Evolutionary conservation across 2,113 vertebrate species (phyloP).

Genomic region (Mystacornis crossleyi): DNA sequence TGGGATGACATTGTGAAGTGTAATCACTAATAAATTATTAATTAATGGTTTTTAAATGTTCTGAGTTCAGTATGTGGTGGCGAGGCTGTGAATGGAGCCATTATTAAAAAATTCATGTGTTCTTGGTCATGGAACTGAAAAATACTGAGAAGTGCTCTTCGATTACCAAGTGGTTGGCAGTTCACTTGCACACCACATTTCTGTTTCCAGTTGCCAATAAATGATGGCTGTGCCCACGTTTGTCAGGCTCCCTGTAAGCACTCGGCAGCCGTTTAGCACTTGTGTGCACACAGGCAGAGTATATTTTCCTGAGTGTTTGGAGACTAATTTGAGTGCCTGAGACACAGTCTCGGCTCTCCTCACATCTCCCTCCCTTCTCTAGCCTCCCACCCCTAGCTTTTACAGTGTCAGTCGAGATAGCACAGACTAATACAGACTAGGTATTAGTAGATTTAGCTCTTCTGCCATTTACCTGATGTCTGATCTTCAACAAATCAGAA

Average conservation of each 20-base stretch:
- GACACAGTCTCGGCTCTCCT: not conserved
- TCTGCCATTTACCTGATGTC: not conserved
- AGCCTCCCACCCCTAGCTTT: not conserved
- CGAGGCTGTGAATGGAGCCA: not conserved
- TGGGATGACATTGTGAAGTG: not conserved
- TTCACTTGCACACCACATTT: not conserved
- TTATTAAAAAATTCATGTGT: conserved; percentile 53
- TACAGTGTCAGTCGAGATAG: not conserved
- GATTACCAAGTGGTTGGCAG: not conserved
- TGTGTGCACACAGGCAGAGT: not conserved
- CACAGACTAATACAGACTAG: not conserved
- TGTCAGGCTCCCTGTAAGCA: not conserved
- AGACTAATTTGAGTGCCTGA: not conserved
- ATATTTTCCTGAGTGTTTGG: not conserved
- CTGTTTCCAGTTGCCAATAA: not conserved
- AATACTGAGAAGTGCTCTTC: conserved; percentile 30
- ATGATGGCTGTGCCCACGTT: not conserved
- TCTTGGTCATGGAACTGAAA: conserved; percentile 41
- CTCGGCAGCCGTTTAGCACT: not conserved
- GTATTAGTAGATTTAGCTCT: not conserved
- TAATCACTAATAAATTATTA: conserved; percentile 59
- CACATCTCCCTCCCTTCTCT: not conserved
- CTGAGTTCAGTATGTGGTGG: not conserved
- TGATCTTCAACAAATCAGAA: not conserved
- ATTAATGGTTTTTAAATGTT: conserved; percentile 29